These are phyloP conservation scores for Drosophila sucinea DNA, from an alignment of 1,140 invertebrate genomes.

Conservation along the genomic window DNA sequence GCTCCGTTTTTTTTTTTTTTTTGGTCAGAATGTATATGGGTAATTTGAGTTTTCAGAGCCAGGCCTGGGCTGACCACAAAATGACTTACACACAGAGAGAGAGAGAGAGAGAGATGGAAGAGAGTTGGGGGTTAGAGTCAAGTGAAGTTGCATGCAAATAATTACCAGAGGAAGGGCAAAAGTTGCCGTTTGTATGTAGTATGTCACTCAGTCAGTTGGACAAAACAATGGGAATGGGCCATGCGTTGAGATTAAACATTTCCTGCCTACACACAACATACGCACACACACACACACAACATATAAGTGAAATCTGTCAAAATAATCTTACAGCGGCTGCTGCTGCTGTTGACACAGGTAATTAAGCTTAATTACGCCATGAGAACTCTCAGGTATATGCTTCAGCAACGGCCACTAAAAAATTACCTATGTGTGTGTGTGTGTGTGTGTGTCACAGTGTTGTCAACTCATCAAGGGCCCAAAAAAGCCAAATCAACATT, in stretches of 20 bases:
- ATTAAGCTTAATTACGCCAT: slow-evolving; percentile 73
- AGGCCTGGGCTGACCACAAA: slow-evolving; percentile 69
- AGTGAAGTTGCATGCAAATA: slow-evolving; percentile 75
- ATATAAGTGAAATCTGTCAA: slow-evolving; percentile 73
- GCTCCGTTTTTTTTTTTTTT: slow-evolving; percentile 9
- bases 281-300: slow-evolving; percentile 27
- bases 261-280: slow-evolving; percentile 59
- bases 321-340: slow-evolving; percentile 50
- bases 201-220: slow-evolving; percentile 27
- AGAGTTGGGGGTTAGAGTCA: background rate
- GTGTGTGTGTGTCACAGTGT: background rate
- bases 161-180: slow-evolving; percentile 63
- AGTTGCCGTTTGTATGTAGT: slow-evolving; percentile 26
- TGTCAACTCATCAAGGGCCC: background rate
- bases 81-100: slow-evolving; percentile 46
- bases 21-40: slow-evolving; percentile 53
- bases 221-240: slow-evolving; percentile 47
- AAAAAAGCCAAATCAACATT: background rate
- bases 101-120: background rate
- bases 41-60: slow-evolving; percentile 65
- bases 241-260: slow-evolving; percentile 65
- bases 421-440: slow-evolving; percentile 24
- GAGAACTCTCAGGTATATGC: slow-evolving; percentile 52
- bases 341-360: slow-evolving; percentile 65
- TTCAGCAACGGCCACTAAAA: slow-evolving; percentile 47